Evolutionary conservation across 2,113 vertebrate genomes (phyloP), one percentile per base, ranked within the genome.

Genomic region (Diadophis punctatus): DNA sequence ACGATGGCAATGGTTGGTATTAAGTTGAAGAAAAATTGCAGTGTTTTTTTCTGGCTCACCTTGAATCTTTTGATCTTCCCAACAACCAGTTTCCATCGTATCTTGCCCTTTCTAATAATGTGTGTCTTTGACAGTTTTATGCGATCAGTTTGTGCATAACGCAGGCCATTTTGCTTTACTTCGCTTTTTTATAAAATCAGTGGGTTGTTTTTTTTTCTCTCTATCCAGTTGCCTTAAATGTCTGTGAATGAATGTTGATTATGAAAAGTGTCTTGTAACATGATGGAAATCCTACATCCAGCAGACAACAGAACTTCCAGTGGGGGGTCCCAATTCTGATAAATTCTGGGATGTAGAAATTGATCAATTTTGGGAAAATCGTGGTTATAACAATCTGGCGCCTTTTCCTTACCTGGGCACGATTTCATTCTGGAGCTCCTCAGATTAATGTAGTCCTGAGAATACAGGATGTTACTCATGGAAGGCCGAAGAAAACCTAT

Each of bases 161-260:
- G 90, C 85, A 34, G 93, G 90, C 93, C 94, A 0, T 91, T 94
- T 90, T 91, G 8, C 90, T 49, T 4, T 5, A 58, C 53, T 94
- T 87, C 6, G 93, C 92, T 90, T 97, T 94, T 90, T 86, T 43
- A 60, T 93, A 95, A 93, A 95, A 97, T 92, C 94, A 94, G 94
- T 43, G 93, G 91, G 63, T 1, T 27, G 25, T 0, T 8, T 7
- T 8, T 4, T 95, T 96, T 95, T 95, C 95, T 93, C 92, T 92
- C 91, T 94, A 97, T 96, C 97, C 97, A 96, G 55, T 97, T 98
- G 97, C 98, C 98, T 98, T 98, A 98, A 97, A 97, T 93, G 97
- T 97, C 96, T 96, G 96, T 95, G 95, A 97, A 97, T 97, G 97
- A 97, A 97, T 98, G 97, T 98, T 92, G 91, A 96, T 89, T 96